Evolutionary conservation across 2,113 vertebrate genomes (phyloP), one percentile per base, ranked within the genome.

Genomic region (Prinia subflava): DNA sequence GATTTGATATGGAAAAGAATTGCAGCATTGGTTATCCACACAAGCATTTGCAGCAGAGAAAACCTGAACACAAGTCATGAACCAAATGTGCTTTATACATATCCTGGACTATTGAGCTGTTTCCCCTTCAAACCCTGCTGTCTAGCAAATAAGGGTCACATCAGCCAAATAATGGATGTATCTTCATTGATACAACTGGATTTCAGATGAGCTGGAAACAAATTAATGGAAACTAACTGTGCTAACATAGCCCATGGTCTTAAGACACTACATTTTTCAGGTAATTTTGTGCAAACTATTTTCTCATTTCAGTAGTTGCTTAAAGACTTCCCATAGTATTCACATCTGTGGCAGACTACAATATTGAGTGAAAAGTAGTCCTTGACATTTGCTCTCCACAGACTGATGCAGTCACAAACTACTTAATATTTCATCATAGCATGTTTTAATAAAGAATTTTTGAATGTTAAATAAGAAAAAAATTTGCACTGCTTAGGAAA

Each of bases 131-230:
- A 41, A 31, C 10, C 87, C 39, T 71, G 7, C 9, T 63, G 14
- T n/a, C 41, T 78, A 20, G 10, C 6, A 93, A 59, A 44, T 30
- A 47, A 47, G 24, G 27, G 28, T 41, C 27, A 74, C 2, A 4
- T 0, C 9, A 19, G 8, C 7, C 9, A 50, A 81, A 74, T 83
- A 55, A 39, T 25, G 1, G 0, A 17, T 49, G 17, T n/a, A 23
- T 53, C 28, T 76, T 23, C n/a, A 49, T 24, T 64, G 28, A 73
- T 57, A 64, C 10, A 83, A n/a, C 2, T 33, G 37, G 18, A 73
- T 90, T 94, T 73, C 42, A 73, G n/a, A 39, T 13, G 2, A 71
- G 5, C 19, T 28, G 9, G 47, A 86, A 83, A 74, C 59, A 67
- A 80, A 83, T 50, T 22, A 65, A 50, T 39, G 11, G 39, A 77